Percentiles rank a stretch among this genome's conserved stretches.
Conservation (phyloP, 1,140 invertebrate genomes). For the Sesamia nonagrioides region DNA sequence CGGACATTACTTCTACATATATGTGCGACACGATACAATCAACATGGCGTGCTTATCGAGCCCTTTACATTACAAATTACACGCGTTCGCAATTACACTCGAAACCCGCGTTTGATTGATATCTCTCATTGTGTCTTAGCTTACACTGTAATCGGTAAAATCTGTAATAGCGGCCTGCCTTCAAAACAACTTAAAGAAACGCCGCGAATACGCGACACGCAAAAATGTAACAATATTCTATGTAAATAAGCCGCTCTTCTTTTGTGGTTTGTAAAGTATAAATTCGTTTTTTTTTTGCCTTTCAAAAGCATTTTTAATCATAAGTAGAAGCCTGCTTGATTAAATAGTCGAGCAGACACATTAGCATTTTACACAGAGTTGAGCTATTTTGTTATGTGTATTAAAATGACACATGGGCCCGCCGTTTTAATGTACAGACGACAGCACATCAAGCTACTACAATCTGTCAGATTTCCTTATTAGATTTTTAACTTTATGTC, state of each 20-base stretch:
- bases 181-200: constrained; percentile 18
- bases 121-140: constrained; percentile 27
- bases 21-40: constrained; percentile 51
- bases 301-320: too few relatives aligned
- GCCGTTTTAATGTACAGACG: too few relatives aligned
- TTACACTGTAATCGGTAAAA: background rate
- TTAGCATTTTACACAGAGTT: background rate
- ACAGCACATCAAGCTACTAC: too few relatives aligned
- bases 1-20: constrained; percentile 51
- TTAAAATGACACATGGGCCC: too few relatives aligned
- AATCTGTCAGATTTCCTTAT: too few relatives aligned
- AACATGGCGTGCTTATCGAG: constrained; percentile 53
- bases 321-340: background rate
- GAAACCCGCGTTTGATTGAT: constrained; percentile 40
- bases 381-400: too few relatives aligned
- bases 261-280: background rate
- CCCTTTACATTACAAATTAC: constrained; percentile 51
- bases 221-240: background rate
- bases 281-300: background rate
- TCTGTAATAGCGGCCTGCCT: constrained; percentile 19
- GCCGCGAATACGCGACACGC: background rate
- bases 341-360: background rate
- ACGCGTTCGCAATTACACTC: constrained; percentile 46
- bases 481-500: too few relatives aligned
- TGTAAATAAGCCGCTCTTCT: background rate